Evolutionary conservation across 2,113 vertebrate genomes (phyloP), one percentile per base, ranked within the genome.

Genomic region (Perca schrenkii): DNA sequence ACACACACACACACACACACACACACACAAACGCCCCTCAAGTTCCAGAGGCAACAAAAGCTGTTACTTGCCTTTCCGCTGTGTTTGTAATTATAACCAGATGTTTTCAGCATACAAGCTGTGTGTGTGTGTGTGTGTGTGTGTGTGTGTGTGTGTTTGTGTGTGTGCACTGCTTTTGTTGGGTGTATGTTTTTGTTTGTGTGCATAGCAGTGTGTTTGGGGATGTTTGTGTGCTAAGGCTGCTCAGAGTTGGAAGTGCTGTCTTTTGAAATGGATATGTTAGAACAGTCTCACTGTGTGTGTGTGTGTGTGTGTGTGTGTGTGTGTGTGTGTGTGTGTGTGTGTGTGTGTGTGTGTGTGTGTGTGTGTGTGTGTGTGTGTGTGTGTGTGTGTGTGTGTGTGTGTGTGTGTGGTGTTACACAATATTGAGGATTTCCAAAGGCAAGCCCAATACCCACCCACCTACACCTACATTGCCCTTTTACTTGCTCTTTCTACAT

Each of bases 1-100:
- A 81, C 84, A 67, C 77, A 68, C 63, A 60, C 17, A 74, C 69
- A 79, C 43, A 60, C 56, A 77, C 40, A 50, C 53, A 61, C 83
- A 63, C 53, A 83, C 86, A 85, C 74, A 89, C 85, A 77, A 77
- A 80, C 79, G 50, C 79, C 82, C 89, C 88, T 83, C 61, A 72
- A 79, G 90, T 86, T 92, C 94, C 94, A 91, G 83, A 81, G 87
- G 95, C 92, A 95, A 94, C 96, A 94, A 93, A 95, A 95, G 92
- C 92, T 88, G 91, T 93, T 91, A 94, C 95, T 94, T 80, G 88
- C 88, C 94, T 96, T 95, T 96, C 96, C 82, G 65, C 72, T 3
- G 77, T 85, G 91, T 43, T 90, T 87, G 80, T 96, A 96, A 98
- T 97, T 94, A 92, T 93, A 92, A 91, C 94, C 97, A 97, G 96